Evolutionary conservation across 2,113 vertebrate species (phyloP), one percentile per base, ranked within the genome.

Genomic region (Periophthalmus modestus): DNA sequence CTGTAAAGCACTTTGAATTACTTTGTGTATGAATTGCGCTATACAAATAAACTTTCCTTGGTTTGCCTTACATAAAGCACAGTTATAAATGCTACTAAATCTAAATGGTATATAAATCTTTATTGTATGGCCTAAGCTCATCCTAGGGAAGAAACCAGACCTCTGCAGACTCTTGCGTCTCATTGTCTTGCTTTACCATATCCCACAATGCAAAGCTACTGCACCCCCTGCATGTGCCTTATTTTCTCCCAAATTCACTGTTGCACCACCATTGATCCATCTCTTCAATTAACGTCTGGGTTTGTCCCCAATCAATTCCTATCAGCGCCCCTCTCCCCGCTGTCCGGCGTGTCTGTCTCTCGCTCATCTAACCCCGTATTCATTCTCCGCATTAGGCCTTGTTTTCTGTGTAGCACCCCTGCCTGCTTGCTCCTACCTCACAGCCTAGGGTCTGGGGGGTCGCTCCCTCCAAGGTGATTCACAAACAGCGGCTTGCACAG

Each of bases 381-480:
- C 78, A 87, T 85, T 88, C 79, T 81, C 79, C 83, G 86, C 86
- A 74, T 85, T 80, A 83, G 77, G 68, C 80, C 55, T 24, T 10
- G 24, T 78, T 73, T 73, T 73, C 80, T 65, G 79, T 55, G 2
- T 57, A 70, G 28, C 57, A 12, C 78, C 82, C 77, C 73, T 83
- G 72, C 83, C 88, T 90, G 72, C 73, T 72, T 54, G 48, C 69
- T 69, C 72, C 90, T 86, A 75, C 82, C 92, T 88, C 87, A 88
- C 94, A 94, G 94, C 95, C 95, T 94, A 90, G 95, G 96, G 95
- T 96, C 96, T 92, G 83, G 91, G 62, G 95, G 96, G 96, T 97
- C 96, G 95, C 94, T 95, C 94, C 94, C 95, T 95, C 96, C 97
- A 97, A 97, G 97, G 95, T 97, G 95, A 95, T 96, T 97, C 95